These are phyloP conservation scores for Mimas tiliae DNA, from an alignment of 2,888 invertebrate species.

Conservation along the genomic window DNA sequence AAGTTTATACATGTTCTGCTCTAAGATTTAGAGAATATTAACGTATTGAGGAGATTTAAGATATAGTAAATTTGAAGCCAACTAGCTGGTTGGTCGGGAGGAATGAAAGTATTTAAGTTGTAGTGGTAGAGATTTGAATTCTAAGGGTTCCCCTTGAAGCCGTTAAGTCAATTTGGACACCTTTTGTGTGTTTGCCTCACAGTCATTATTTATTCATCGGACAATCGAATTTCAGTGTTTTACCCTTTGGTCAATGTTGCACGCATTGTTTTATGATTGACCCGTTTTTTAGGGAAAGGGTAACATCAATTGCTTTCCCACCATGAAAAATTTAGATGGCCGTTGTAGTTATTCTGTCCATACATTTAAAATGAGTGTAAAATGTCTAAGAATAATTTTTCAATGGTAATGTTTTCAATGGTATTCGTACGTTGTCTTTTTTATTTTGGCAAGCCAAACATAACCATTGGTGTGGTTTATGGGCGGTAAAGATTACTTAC, in stretches of 20 bases:
- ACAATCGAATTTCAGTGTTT: constrained; percentile 40
- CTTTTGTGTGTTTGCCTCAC: constrained; percentile 30
- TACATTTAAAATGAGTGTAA: not conserved
- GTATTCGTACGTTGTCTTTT: too few relatives aligned
- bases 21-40: not conserved
- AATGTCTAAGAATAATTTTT: not conserved
- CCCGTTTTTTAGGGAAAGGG: not conserved
- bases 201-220: constrained; percentile 49
- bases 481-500: too few relatives aligned
- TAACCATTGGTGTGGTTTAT: too few relatives aligned
- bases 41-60: not conserved
- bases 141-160: not conserved
- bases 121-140: too few relatives aligned
- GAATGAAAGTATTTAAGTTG: too few relatives aligned
- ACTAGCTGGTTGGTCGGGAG: too few relatives aligned
- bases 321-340: not conserved
- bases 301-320: not conserved
- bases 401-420: too few relatives aligned
- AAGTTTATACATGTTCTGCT: not conserved
- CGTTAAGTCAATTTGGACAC: constrained; percentile 16
- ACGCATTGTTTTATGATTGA: constrained; percentile 38
- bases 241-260: constrained; percentile 51
- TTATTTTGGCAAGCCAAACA: too few relatives aligned
- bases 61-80: not conserved
- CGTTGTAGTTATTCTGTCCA: not conserved